These are phyloP conservation scores for Calephelis virginiensis DNA, from an alignment of 1,140 invertebrate genomes.

Conservation along the genomic window DNA sequence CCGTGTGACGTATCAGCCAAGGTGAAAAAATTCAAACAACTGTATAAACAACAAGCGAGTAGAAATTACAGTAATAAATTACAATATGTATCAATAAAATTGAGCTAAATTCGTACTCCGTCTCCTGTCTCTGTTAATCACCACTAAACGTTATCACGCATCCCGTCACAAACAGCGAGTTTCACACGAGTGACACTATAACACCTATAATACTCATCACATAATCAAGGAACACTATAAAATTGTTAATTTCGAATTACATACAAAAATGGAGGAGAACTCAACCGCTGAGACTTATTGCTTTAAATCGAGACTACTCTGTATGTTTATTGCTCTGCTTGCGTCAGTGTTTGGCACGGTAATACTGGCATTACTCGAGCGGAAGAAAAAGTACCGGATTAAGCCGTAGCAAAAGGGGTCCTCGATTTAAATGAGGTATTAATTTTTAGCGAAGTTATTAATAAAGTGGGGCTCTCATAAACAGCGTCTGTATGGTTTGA, in stretches of 20 bases:
- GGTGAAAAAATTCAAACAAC: slow-evolving; percentile 43
- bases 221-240: slow-evolving; percentile 17
- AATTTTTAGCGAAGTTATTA: too few relatives aligned
- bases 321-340: slow-evolving; percentile 54
- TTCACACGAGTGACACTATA: slow-evolving; percentile 16
- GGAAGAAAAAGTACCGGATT: slow-evolving; percentile 21
- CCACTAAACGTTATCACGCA: slow-evolving; percentile 29
- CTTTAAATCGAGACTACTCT: slow-evolving; percentile 38
- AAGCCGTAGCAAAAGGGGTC: background rate
- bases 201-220: slow-evolving; percentile 16
- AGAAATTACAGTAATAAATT: slow-evolving; percentile 61
- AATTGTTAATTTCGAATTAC: slow-evolving; percentile 16
- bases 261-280: slow-evolving; percentile 15
- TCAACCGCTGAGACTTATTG: slow-evolving; percentile 44
- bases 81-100: slow-evolving; percentile 73
- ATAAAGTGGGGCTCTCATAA: too few relatives aligned
- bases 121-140: slow-evolving; percentile 36
- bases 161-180: slow-evolving; percentile 25
- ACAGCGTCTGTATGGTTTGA: too few relatives aligned
- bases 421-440: too few relatives aligned
- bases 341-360: slow-evolving; percentile 49
- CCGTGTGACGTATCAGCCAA: slow-evolving; percentile 30
- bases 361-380: slow-evolving; percentile 35
- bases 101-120: slow-evolving; percentile 68
- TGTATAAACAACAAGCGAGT: slow-evolving; percentile 61